Percentiles rank a stretch among this genome's conserved stretches.
Conservation (phyloP, 1,140 invertebrate genomes). For the Pinna nobilis region DNA sequence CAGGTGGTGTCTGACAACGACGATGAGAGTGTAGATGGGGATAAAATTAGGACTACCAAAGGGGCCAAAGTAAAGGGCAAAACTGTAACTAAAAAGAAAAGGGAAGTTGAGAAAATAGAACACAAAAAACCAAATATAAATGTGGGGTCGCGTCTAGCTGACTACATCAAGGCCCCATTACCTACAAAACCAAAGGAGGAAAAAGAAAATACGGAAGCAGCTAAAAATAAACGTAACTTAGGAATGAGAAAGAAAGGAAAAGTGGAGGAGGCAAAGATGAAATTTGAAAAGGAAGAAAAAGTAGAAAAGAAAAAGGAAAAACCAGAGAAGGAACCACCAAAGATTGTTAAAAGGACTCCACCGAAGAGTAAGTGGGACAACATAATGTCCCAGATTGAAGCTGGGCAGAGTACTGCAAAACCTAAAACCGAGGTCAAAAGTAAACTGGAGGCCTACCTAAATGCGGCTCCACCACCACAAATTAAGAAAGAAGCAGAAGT, state of each 20-base stretch:
- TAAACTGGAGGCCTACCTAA: constrained; percentile 65
- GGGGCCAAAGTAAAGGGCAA: constrained; percentile 75
- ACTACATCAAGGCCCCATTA: constrained; percentile 65
- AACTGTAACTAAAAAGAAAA: constrained; percentile 46
- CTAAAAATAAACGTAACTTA: constrained; percentile 51
- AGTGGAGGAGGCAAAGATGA: constrained; percentile 32
- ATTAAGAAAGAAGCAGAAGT: constrained; percentile 44
- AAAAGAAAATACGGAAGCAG: constrained; percentile 52
- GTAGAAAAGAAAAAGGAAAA: constrained; percentile 45
- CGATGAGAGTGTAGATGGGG: constrained; percentile 23
- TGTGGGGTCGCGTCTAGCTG: constrained; percentile 63
- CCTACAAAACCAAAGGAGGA: constrained; percentile 59
- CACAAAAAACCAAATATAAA: constrained; percentile 73
- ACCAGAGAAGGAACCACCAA: constrained; percentile 58
- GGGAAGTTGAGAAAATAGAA: constrained; percentile 53
- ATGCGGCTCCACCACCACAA: constrained; percentile 40
- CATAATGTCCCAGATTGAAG: constrained; percentile 73
- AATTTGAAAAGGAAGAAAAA: constrained; percentile 40
- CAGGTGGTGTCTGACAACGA: constrained; percentile 28
- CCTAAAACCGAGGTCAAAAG: constrained; percentile 72
- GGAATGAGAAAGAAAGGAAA: constrained; percentile 41
- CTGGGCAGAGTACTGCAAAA: constrained; percentile 66
- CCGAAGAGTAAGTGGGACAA: constrained; percentile 74
- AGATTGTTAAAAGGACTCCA: constrained; percentile 65
- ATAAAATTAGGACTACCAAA: background rate